Evolutionary conservation across 2,888 invertebrate species (phyloP).

Genomic region (Plagiodera versicolora): DNA sequence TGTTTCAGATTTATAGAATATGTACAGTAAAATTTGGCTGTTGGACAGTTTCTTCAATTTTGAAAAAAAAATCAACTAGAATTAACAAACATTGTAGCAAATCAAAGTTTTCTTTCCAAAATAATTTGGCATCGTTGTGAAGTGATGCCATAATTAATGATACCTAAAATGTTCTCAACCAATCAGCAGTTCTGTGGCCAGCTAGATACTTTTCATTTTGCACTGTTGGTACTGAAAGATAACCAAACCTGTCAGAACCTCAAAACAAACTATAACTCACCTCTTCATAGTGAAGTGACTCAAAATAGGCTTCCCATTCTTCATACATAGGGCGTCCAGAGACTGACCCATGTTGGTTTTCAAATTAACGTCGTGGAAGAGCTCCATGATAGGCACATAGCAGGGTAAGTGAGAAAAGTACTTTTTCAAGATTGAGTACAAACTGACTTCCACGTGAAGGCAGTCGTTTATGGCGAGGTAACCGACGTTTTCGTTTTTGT

Average conservation of each 20-base stretch:
- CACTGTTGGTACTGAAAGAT: too few species aligned
- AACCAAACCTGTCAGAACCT: too few species aligned
- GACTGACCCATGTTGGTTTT: conserved; percentile 83
- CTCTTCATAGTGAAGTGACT: conserved; percentile 80
- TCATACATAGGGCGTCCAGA: conserved; percentile 73
- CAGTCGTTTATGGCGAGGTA: conserved; percentile 84
- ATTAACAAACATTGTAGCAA: too few species aligned
- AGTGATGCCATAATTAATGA: too few species aligned
- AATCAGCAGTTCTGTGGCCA: too few species aligned
- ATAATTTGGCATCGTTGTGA: too few species aligned
- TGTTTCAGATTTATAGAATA: too few species aligned
- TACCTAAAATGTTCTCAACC: background rate
- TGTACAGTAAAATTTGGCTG: too few species aligned
- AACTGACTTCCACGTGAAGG: conserved; percentile 73
- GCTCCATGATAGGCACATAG: conserved; percentile 77
- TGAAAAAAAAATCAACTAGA: too few species aligned
- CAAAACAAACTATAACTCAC: conserved; percentile 7
- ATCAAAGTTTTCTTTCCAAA: too few species aligned
- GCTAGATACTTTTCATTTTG: too few species aligned
- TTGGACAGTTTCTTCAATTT: too few species aligned
- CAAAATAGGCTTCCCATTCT: conserved; percentile 63
- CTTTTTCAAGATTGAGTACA: conserved; percentile 77
- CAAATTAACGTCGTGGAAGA: conserved; percentile 75
- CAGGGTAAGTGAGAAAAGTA: conserved; percentile 76
- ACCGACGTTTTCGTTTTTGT: conserved; percentile 72